Evolutionary conservation across 1,140 invertebrate genomes (phyloP).

Genomic region (Drosophila mojavensis): DNA sequence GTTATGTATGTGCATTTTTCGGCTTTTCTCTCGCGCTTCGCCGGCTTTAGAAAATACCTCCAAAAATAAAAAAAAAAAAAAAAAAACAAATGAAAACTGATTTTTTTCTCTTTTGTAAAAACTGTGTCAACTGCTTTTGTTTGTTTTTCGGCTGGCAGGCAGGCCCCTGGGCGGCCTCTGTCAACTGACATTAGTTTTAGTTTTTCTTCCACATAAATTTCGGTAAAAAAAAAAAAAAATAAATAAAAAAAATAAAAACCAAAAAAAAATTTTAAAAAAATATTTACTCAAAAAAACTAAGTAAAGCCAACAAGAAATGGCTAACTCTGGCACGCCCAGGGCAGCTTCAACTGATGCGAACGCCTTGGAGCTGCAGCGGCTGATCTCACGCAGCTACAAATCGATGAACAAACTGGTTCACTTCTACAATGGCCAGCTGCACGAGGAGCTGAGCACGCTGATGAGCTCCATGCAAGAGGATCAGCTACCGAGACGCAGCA

Average conservation of each 20-base stretch:
- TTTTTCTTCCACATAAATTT: conserved; percentile 17
- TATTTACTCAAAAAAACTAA: conserved; percentile 10
- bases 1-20: conserved; percentile 51
- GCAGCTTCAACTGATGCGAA: conserved; percentile 14
- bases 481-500: neutral
- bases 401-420: conserved; percentile 26
- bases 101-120: neutral
- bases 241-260: conserved; percentile 4
- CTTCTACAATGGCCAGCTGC: conserved; percentile 33
- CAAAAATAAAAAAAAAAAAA: too few relatives aligned
- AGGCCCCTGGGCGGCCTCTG: neutral
- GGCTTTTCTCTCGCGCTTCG: conserved; percentile 38
- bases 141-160: neutral
- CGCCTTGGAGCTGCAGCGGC: conserved; percentile 24
- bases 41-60: conserved; percentile 46
- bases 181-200: conserved; percentile 15
- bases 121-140: conserved; percentile 6
- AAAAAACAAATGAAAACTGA: neutral
- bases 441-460: conserved; percentile 19
- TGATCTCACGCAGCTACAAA: conserved; percentile 34
- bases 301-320: conserved; percentile 13
- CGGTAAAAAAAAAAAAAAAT: conserved; percentile 7
- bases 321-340: conserved; percentile 20
- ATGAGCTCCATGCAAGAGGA: conserved; percentile 7
- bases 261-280: conserved; percentile 2